Conservation (phyloP, 2,113 vertebrate species). For the Embiotoca jacksoni region DNA sequence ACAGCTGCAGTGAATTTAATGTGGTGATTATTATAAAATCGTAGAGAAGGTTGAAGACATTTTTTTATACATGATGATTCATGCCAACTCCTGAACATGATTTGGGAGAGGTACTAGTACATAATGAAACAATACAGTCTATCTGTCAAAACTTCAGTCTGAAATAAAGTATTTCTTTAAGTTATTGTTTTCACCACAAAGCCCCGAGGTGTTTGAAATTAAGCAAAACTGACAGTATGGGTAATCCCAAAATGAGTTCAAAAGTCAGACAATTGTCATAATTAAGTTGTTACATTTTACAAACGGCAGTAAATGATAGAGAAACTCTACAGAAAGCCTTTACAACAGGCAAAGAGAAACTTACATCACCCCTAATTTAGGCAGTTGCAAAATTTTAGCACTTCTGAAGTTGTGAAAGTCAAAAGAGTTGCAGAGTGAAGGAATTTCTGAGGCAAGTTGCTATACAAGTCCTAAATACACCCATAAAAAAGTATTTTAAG, state of each 20-base stretch:
- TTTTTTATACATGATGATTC: slow-evolving; percentile 36
- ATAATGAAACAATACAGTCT: slow-evolving; percentile 24
- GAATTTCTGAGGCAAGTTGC: slow-evolving; percentile 70
- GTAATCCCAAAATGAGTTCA: slow-evolving; percentile 28
- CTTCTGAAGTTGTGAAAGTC: slow-evolving; percentile 51
- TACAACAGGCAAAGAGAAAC: slow-evolving; percentile 45
- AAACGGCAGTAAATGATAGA: slow-evolving; percentile 1
- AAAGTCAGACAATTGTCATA: not conserved
- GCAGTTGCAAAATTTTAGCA: slow-evolving; percentile 54
- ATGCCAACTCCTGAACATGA: slow-evolving; percentile 25
- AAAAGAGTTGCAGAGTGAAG: slow-evolving; percentile 58
- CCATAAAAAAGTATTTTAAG: slow-evolving; percentile 83
- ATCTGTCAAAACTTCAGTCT: slow-evolving; percentile 5
- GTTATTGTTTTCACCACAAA: slow-evolving; percentile 42
- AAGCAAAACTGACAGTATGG: slow-evolving; percentile 27
- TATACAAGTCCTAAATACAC: slow-evolving; percentile 73
- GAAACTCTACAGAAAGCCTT: not conserved
- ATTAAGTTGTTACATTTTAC: slow-evolving; percentile 4
- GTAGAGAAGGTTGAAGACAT: slow-evolving; percentile 2
- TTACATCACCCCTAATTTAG: slow-evolving; percentile 62
- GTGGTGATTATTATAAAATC: slow-evolving; percentile 48
- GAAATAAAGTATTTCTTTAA: slow-evolving; percentile 24
- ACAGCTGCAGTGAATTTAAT: slow-evolving; percentile 60
- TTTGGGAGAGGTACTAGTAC: slow-evolving; percentile 30
- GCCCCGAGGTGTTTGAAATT: slow-evolving; percentile 51